Evolutionary conservation across 2,888 invertebrate species (phyloP), one percentile per base, ranked within the genome.

Genomic region (Dilophus febrilis): DNA sequence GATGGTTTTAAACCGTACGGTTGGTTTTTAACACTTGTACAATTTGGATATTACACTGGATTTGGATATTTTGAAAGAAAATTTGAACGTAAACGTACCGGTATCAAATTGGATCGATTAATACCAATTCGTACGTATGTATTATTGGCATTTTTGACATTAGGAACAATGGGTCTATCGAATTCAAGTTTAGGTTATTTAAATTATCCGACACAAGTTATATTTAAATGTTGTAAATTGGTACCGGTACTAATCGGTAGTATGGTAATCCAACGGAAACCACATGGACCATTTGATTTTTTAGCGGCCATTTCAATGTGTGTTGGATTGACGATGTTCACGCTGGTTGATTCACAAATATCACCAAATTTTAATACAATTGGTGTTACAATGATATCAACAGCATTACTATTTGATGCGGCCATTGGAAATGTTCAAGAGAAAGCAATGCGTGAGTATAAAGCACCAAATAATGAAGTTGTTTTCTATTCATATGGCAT

Each of bases 341-440:
- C 88, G 2, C 68, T 44, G 74, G 80, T 81, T 38, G 81, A 80
- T 53, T 80, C 80, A 3, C 69, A 77, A 53, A 69, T 77, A 7
- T 77, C 77, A 6, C 81, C 81, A n/a, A 77, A 76, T 51, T 83
- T 82, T 48, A 70, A 79, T 52, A 56, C 69, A 1, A 54, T 73
- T 16, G 85, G 85, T 1, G 74, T 85, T 1, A 54, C 73, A 1
- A 77, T 85, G 65, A 85, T 85, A 49, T 82, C 79, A 1, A 66
- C 82, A 50, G 95, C 95, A 0, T 61, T 97, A 38, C 63, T 92
- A 3, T 94, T 92, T 53, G 95, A 97, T 64, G 95, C 95, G 1
- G 72, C 85, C 10, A 94, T 97, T 47, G 95, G 95, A 16, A 97
- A 97, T 64, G 83, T 94, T 0, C 95, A 97, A 63, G 95, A 97